These are phyloP conservation scores for Platichthys stellatus DNA, from an alignment of 2,113 vertebrate species.

Conservation along the genomic window DNA sequence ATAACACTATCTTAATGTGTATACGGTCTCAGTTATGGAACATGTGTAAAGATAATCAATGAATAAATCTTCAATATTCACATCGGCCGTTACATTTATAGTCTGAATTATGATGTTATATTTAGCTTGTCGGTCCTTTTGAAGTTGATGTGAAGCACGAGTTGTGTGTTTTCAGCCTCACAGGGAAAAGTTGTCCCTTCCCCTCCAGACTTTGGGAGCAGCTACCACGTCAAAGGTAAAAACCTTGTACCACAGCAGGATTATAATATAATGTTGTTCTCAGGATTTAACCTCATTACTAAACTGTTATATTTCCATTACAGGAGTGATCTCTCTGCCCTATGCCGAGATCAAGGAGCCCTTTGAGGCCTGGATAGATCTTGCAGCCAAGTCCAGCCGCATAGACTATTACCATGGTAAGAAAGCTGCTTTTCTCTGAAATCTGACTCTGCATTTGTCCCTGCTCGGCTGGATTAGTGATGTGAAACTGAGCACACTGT, in stretches of 20 bases:
- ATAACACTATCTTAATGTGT: background rate
- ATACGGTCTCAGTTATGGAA: background rate
- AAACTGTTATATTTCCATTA: background rate
- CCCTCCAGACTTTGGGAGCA: slow-evolving; percentile 79
- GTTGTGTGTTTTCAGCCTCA: slow-evolving; percentile 62
- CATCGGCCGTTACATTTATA: background rate
- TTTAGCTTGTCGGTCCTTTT: background rate
- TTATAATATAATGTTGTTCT: background rate
- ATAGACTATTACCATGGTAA: slow-evolving; percentile 83
- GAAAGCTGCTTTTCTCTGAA: background rate
- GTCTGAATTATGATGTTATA: background rate
- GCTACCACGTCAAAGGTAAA: slow-evolving; percentile 88
- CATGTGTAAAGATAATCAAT: background rate
- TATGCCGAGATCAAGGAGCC: slow-evolving; percentile 88
- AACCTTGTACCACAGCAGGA: too few species aligned
- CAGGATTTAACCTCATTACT: background rate
- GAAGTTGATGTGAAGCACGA: background rate
- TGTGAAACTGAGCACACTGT: slow-evolving; percentile 57
- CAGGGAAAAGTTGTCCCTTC: slow-evolving; percentile 63
- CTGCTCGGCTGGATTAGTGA: background rate
- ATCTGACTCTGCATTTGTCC: slow-evolving; percentile 5
- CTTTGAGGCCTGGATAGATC: slow-evolving; percentile 88
- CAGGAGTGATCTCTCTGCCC: slow-evolving; percentile 84
- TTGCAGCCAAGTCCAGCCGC: slow-evolving; percentile 76
- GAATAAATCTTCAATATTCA: background rate